These are phyloP conservation scores for Micrastur ruficollis DNA, from an alignment of 2,797 vertebrate species.

Conservation along the genomic window DNA sequence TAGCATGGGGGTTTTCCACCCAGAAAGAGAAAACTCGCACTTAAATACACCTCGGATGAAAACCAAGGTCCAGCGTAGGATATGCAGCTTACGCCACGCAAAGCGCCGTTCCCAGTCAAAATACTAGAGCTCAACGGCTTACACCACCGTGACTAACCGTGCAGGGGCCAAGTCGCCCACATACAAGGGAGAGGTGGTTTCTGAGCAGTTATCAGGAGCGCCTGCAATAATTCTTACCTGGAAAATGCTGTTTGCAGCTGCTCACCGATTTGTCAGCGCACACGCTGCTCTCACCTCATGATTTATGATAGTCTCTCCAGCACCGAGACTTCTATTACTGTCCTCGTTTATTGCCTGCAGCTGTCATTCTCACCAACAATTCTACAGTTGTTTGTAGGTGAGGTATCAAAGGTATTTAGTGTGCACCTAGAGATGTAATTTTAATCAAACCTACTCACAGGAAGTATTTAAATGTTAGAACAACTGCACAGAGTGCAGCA, in stretches of 20 bases:
- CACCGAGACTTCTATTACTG: conserved; percentile 70
- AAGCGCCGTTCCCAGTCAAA: background rate
- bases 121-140: background rate
- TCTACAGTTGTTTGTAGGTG: conserved; percentile 74
- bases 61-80: background rate
- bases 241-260: conserved; percentile 75
- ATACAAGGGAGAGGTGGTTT: conserved; percentile 66
- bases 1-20: background rate
- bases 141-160: background rate
- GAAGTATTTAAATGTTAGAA: conserved; percentile 31
- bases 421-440: conserved; percentile 67
- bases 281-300: conserved; percentile 48
- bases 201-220: conserved; percentile 72
- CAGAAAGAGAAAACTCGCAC: background rate
- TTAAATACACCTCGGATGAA: background rate
- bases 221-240: conserved; percentile 73
- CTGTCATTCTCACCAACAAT: conserved; percentile 76
- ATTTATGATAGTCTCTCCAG: conserved; percentile 72
- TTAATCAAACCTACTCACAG: conserved; percentile 53
- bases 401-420: conserved; percentile 73
- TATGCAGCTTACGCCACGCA: background rate
- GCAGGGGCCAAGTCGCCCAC: background rate
- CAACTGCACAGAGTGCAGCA: background rate
- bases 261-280: conserved; percentile 66
- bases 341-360: conserved; percentile 77